Base-by-base conservation (phyloP, 2,888 invertebrate species). In the Eutolmus rufibarbis region DNA sequence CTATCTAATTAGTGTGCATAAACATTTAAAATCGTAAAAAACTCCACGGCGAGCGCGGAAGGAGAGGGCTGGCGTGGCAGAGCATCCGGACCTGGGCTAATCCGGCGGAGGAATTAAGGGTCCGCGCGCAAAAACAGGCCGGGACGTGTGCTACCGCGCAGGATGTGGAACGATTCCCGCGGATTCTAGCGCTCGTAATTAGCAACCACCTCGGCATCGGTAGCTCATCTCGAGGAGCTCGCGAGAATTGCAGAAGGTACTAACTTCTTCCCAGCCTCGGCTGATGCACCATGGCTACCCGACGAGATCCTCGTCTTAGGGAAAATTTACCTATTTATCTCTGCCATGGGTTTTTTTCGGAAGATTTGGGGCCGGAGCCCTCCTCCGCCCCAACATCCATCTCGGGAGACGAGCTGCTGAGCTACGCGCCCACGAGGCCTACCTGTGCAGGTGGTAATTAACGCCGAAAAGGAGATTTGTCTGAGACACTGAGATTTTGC, bases 1-100 rank as follows among this genome's bases (percentile, higher is more conserved):
- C 82, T 81, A 84, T 46, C 88, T 87, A 88, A 88, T 88, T 88
- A 88, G 86, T 57, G 87, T 51, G 66, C 88, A 87, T 88, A 88
- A 88, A 88, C 86, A 88, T 88, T 88, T 88, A 86, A 88, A 87
- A 87, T 82, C 88, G 86, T 88, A 87, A 88, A 88, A 88, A 86
- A 82, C 81, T 57, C 86, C 51, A 23, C 12, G 12, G 57, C 28
- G 34, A 57, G 57, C 84, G 84, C 19, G 19, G 56, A 12, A 28
- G 19, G 85, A 16, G 28, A 40, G 19, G 51, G 9, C 0, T 19
- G 43, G 46, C 2, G 40, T 74, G 14, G 51, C 46, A 46, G 46
- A 74, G 74, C 46, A 28, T 85, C 43, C 46, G 16, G 19, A 51
- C 34, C 16, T 28, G 23, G n/a, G 85, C 28, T 74, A 66, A 85